Conservation (phyloP, 2,113 vertebrate species). For the Amblyornis subalaris region DNA sequence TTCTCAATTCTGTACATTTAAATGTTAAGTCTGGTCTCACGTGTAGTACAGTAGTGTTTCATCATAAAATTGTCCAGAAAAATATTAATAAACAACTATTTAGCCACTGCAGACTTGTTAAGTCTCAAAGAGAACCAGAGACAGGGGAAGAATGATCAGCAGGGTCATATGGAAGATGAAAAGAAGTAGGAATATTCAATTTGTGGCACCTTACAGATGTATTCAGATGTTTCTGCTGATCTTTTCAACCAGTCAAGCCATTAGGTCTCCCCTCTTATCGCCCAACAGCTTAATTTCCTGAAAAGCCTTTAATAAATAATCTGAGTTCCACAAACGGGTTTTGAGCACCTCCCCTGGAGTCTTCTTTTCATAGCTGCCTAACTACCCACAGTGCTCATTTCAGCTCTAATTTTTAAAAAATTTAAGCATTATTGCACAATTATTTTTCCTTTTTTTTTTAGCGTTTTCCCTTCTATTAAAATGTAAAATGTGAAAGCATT, state of each 20-base stretch:
- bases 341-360: not conserved
- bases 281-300: not conserved
- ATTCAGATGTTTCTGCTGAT: not conserved
- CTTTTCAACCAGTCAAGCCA: not conserved
- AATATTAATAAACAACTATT: not conserved
- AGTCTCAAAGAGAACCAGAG: not conserved
- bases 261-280: not conserved
- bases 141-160: not conserved
- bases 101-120: not conserved
- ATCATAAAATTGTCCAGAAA: not conserved
- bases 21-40: not conserved
- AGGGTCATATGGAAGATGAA: not conserved
- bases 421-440: not conserved
- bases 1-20: not conserved
- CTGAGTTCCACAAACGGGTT: not conserved
- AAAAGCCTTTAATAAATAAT: not conserved
- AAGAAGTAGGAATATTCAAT: not conserved
- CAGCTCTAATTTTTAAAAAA: not conserved
- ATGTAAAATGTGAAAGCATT: not conserved
- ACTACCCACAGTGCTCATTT: not conserved
- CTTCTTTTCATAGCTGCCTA: not conserved
- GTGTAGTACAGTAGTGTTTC: not conserved
- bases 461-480: not conserved
- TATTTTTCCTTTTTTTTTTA: not conserved
- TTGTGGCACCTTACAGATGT: not conserved